Conservation (phyloP, 1,140 invertebrate species). For the Penaeus chinensis region DNA sequence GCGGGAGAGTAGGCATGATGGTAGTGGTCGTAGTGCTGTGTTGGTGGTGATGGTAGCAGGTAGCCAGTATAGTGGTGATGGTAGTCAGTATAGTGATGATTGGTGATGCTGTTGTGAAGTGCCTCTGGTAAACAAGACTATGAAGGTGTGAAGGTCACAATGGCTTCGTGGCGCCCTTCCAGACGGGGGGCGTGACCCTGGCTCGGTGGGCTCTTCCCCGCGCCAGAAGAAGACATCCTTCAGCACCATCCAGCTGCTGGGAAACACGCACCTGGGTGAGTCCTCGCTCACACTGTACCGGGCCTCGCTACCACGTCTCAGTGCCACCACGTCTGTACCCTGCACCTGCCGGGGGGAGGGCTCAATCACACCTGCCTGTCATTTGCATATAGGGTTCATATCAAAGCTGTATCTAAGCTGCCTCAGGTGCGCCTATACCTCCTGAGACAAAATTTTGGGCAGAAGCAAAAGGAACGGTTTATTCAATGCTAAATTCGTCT, state of each 20-base stretch:
- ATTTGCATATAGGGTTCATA: no score
- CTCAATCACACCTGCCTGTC: no score
- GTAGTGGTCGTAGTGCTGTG: conserved; percentile 17
- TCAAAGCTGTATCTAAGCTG: no score
- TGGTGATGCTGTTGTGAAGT: conserved; percentile 3
- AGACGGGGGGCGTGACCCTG: conserved; percentile 49
- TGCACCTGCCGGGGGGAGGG: no score
- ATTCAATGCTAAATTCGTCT: no score
- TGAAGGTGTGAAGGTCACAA: no score
- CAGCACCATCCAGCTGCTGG: conserved; percentile 53
- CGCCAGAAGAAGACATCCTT: conserved; percentile 48
- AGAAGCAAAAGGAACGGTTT: no score
- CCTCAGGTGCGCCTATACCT: no score
- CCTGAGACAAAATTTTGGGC: no score
- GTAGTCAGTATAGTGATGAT: conserved; percentile 36
- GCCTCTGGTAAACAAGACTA: conserved; percentile 38
- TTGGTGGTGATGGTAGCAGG: conserved; percentile 13
- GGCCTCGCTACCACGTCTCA: no score
- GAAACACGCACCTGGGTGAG: conserved; percentile 56
- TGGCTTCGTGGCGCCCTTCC: conserved; percentile 52
- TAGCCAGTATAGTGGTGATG: conserved; percentile 35
- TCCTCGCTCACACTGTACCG: conserved; percentile 15
- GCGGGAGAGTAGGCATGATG: background rate
- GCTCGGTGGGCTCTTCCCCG: conserved; percentile 36
- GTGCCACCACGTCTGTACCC: no score